Percentiles rank a stretch among this genome's conserved stretches.
These are phyloP conservation scores for Ptilorrhoa leucosticta DNA, from an alignment of 2,113 vertebrate species.

Conservation along the genomic window DNA sequence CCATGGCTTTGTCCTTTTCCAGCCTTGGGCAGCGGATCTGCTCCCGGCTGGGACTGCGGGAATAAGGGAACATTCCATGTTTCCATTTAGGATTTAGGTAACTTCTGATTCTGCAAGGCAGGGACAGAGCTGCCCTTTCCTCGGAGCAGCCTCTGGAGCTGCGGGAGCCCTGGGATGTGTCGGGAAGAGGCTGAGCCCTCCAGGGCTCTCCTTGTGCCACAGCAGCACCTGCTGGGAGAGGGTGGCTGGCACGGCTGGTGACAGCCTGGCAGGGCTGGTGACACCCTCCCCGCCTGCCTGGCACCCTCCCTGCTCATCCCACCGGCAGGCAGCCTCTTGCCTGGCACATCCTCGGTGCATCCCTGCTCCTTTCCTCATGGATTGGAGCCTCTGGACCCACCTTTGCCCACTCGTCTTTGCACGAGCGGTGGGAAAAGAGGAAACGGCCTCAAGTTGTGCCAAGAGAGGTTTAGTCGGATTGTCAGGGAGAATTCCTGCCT, in stretches of 20 bases:
- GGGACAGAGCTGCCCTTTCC: neutral
- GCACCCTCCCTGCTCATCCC: neutral
- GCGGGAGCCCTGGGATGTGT: neutral
- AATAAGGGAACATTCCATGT: neutral
- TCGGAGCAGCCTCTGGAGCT: neutral
- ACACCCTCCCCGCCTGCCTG: neutral
- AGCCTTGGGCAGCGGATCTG: too few species aligned
- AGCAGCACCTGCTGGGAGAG: slow-evolving; percentile 63
- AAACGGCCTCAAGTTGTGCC: accelerated
- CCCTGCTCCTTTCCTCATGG: neutral
- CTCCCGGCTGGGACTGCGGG: accelerated
- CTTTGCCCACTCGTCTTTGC: accelerated
- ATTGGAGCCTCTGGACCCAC: accelerated
- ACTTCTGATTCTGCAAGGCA: neutral
- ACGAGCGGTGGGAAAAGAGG: accelerated
- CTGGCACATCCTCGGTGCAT: accelerated
- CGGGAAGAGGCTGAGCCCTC: neutral
- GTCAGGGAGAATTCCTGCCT: neutral
- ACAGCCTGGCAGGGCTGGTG: neutral
- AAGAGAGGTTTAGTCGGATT: neutral
- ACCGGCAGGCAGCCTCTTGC: neutral
- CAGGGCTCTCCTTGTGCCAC: slow-evolving; percentile 12
- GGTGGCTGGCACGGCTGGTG: neutral
- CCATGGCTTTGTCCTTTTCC: neutral
- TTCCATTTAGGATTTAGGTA: neutral